A percentile compares a stretch with the other conserved stretches of the same genome.
These are phyloP conservation scores for Cercopithecus diana DNA, from an alignment of 2,797 vertebrate species.

Conservation along the genomic window DNA sequence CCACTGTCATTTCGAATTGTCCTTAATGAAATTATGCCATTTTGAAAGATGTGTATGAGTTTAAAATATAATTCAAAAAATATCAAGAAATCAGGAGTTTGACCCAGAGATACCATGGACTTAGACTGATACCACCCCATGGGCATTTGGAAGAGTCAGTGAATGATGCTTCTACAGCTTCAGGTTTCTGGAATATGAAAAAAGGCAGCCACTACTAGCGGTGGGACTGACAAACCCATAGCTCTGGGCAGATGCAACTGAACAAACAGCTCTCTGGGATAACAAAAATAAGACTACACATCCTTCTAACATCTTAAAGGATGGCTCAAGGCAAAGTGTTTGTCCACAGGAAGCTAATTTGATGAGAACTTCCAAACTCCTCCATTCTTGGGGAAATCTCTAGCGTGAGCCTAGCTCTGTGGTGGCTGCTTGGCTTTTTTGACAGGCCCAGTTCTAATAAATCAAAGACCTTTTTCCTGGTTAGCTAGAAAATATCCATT, in stretches of 20 bases:
- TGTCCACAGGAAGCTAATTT: neutral
- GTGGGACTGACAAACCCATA: neutral
- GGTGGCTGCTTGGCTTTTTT: neutral
- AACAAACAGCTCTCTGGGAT: neutral
- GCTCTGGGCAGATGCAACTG: neutral
- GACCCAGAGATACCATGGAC: neutral
- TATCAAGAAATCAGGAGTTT: slow-evolving; percentile 17
- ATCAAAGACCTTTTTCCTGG: neutral
- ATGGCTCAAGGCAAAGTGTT: neutral
- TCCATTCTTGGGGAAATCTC: neutral
- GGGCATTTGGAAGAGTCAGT: neutral
- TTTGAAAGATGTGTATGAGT: neutral
- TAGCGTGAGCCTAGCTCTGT: neutral
- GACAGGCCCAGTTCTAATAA: slow-evolving; percentile 17
- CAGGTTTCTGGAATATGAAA: neutral
- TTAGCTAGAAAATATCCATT: slow-evolving; percentile 28
- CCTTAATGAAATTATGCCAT: neutral
- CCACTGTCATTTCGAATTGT: neutral
- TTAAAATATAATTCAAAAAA: slow-evolving; percentile 1
- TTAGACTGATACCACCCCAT: neutral
- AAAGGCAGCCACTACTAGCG: neutral
- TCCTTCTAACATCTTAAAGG: neutral
- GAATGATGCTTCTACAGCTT: neutral
- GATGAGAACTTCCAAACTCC: neutral
- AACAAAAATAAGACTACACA: neutral